Evolutionary conservation across 2,113 vertebrate species (phyloP).

Genomic region (Stigmatopora argus): DNA sequence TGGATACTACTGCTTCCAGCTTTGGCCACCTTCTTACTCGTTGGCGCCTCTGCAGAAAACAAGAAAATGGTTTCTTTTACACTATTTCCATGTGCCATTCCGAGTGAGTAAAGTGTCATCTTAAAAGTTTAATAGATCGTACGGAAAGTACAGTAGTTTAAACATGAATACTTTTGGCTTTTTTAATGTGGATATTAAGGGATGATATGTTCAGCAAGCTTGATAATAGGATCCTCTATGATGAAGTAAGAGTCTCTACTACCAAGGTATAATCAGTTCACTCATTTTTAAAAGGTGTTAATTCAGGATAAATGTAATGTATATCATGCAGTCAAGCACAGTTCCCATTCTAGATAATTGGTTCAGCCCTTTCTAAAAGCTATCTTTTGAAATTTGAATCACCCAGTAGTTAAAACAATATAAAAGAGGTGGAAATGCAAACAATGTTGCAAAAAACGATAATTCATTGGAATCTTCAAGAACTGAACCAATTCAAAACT

Average conservation of each 20-base stretch:
- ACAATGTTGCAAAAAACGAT: neutral
- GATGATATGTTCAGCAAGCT: slow-evolving; percentile 13
- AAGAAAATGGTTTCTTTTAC: neutral
- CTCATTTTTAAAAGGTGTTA: no score
- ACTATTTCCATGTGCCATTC: neutral
- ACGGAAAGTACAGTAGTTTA: neutral
- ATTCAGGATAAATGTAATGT: slow-evolving; percentile 2
- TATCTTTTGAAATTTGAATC: slow-evolving; percentile 7
- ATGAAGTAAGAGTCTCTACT: slow-evolving; percentile 54
- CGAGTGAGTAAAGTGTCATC: slow-evolving; percentile 15
- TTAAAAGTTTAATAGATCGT: neutral
- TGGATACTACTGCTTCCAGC: slow-evolving; percentile 79
- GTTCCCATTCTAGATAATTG: slow-evolving; percentile 9
- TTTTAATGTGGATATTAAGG: neutral
- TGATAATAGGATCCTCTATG: slow-evolving; percentile 24
- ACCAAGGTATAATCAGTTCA: no score
- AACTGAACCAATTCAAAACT: slow-evolving; percentile 29
- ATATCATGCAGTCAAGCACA: slow-evolving; percentile 3
- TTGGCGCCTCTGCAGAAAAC: slow-evolving; percentile 71
- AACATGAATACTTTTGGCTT: neutral
- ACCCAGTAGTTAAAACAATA: neutral
- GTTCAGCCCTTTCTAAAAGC: slow-evolving; percentile 40
- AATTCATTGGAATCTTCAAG: slow-evolving; percentile 9
- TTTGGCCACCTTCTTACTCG: slow-evolving; percentile 83
- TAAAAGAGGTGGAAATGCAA: neutral